These are phyloP conservation scores for Heliconius hewitsoni DNA, from an alignment of 1,140 invertebrate species.

Conservation along the genomic window DNA sequence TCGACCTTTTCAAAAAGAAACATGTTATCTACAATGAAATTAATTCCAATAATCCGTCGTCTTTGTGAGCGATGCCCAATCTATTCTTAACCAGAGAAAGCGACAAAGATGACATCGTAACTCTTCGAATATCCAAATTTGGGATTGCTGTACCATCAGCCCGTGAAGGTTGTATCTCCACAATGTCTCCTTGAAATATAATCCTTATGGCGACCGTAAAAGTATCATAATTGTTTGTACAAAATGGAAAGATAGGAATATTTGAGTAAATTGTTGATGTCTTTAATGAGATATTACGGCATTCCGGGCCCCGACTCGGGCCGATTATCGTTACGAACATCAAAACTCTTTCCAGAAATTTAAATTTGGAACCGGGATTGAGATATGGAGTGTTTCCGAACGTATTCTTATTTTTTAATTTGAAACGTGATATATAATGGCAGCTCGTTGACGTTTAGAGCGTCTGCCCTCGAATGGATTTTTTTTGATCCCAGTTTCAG, in stretches of 20 bases:
- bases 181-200: conserved; percentile 35
- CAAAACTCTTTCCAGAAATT: conserved; percentile 78
- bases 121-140: conserved; percentile 72
- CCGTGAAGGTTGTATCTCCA: conserved; percentile 44
- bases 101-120: conserved; percentile 73
- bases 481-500: conserved; percentile 29
- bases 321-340: conserved; percentile 75
- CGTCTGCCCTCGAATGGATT: not conserved
- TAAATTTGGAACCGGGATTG: conserved; percentile 76
- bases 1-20: conserved; percentile 13
- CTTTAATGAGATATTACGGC: conserved; percentile 78
- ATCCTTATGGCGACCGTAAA: conserved; percentile 38
- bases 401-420: conserved; percentile 55
- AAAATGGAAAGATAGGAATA: conserved; percentile 35
- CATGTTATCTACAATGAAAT: conserved; percentile 35
- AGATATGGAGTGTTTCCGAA: conserved; percentile 70
- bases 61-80: conserved; percentile 38
- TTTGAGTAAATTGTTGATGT: conserved; percentile 50
- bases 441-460: conserved; percentile 56
- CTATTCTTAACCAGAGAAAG: conserved; percentile 54
- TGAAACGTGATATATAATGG: conserved; percentile 53
- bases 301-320: conserved; percentile 63
- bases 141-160: conserved; percentile 48
- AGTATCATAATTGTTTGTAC: conserved; percentile 50
- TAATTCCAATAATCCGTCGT: conserved; percentile 41